Conservation (phyloP, 2,888 invertebrate genomes). For the Protonemura montana region DNA sequence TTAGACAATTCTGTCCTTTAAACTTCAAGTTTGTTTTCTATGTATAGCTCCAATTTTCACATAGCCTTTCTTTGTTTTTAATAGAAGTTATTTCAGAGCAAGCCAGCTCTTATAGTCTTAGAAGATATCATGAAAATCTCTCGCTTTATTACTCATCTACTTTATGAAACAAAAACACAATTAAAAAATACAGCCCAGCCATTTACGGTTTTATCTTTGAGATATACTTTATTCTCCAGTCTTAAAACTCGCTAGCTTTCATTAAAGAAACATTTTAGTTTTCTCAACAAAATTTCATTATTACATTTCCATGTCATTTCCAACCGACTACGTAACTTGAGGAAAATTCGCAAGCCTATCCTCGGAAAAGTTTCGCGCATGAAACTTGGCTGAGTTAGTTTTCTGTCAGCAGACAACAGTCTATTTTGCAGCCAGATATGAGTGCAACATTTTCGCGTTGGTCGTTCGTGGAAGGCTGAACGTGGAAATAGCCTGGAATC, state of each 20-base stretch:
- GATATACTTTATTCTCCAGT: background rate
- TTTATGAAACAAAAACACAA: background rate
- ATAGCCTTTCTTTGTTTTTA: background rate
- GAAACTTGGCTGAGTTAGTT: background rate
- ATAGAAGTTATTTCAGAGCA: too few species aligned
- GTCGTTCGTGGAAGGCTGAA: background rate
- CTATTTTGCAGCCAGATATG: background rate
- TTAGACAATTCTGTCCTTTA: background rate
- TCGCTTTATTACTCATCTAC: background rate
- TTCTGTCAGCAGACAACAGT: background rate
- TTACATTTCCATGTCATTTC: conserved; percentile 4
- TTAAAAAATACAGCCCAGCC: background rate
- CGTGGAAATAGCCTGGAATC: background rate
- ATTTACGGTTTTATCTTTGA: background rate
- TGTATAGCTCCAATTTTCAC: background rate
- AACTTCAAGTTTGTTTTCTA: background rate
- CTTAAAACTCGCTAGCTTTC: background rate
- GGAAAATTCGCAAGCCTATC: background rate
- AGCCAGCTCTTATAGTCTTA: background rate
- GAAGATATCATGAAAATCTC: background rate
- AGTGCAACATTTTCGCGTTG: background rate
- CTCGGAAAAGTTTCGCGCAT: background rate
- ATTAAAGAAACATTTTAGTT: conserved; percentile 1
- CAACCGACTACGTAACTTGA: background rate
- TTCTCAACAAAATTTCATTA: background rate